These are phyloP conservation scores for Tenthredo amoena DNA, from an alignment of 2,888 invertebrate genomes.

Conservation along the genomic window DNA sequence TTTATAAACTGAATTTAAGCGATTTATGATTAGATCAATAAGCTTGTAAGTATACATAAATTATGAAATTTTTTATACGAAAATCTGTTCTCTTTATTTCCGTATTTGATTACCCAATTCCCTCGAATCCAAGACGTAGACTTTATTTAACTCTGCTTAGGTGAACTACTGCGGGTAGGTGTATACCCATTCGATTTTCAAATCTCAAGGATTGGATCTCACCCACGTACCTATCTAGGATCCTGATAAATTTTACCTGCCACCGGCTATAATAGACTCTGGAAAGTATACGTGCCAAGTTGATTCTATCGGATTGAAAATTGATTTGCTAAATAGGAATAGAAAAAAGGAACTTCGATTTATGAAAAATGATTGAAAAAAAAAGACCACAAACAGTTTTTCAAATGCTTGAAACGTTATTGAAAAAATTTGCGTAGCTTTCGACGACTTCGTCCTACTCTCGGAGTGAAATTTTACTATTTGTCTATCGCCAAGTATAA, in stretches of 20 bases:
- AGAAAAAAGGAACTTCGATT: neutral
- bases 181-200: neutral
- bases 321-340: neutral
- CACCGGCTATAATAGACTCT: neutral
- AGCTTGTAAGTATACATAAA: neutral
- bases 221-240: constrained; percentile 1
- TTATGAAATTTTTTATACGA: neutral
- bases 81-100: neutral
- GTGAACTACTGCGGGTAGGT: neutral
- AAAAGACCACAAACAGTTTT: neutral
- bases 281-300: neutral
- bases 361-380: neutral
- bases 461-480: too few relatives aligned
- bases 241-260: neutral
- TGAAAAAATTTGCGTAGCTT: too few relatives aligned
- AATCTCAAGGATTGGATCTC: neutral
- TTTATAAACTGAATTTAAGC: too few relatives aligned
- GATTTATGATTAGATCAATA: too few relatives aligned
- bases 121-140: neutral
- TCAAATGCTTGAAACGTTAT: neutral
- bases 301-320: neutral
- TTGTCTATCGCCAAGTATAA: too few relatives aligned
- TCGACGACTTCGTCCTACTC: too few relatives aligned
- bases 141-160: neutral
- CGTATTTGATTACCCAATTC: neutral